These are phyloP conservation scores for Lochmaea crataegi DNA, from an alignment of 2,888 invertebrate species.

Conservation along the genomic window DNA sequence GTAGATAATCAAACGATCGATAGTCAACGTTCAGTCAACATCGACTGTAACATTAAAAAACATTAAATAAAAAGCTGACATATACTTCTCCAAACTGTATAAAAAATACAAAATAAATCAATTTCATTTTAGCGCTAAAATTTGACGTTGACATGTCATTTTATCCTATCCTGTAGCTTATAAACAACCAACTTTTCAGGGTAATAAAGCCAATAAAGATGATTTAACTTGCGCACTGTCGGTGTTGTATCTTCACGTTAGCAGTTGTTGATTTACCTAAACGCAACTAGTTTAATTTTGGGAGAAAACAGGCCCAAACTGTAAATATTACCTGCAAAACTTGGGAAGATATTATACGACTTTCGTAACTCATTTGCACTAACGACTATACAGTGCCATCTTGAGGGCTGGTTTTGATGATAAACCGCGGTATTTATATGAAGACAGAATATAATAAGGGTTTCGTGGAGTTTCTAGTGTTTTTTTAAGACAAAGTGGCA, in stretches of 20 bases:
- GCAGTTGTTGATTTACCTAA: not conserved
- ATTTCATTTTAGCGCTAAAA: not conserved
- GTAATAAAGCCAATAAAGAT: not conserved
- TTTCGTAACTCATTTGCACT: not conserved
- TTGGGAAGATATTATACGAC: not conserved
- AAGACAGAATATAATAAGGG: not conserved
- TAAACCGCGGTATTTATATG: not conserved
- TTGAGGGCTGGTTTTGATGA: not conserved
- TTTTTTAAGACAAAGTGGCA: too few relatives aligned
- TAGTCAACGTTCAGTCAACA: too few relatives aligned
- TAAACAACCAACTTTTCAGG: not conserved
- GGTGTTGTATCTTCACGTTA: not conserved
- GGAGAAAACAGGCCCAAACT: too few relatives aligned
- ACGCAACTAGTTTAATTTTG: not conserved
- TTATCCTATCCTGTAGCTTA: not conserved
- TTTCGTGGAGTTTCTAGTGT: not conserved
- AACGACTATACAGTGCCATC: not conserved
- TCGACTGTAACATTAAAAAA: too few relatives aligned
- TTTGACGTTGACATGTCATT: not conserved
- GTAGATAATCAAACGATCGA: too few relatives aligned
- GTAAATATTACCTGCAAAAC: not conserved
- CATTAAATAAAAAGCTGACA: too few relatives aligned
- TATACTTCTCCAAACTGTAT: too few relatives aligned
- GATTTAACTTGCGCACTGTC: not conserved
- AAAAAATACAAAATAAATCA: too few relatives aligned